Evolutionary conservation across 2,113 vertebrate genomes (phyloP).

Genomic region (Onychorhynchus coronatus): DNA sequence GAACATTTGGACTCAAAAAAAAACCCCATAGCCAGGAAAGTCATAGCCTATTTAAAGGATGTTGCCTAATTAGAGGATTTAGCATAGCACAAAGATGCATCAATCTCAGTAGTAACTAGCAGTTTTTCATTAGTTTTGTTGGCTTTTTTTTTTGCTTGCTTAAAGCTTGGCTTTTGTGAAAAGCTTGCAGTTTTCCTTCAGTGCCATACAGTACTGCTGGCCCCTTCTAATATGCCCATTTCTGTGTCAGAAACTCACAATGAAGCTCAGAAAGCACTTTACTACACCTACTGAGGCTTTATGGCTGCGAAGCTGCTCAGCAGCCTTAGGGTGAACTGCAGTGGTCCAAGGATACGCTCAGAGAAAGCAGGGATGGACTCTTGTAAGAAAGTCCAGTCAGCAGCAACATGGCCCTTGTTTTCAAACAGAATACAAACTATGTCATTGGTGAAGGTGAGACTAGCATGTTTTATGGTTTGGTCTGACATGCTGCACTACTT

Average conservation of each 20-base stretch:
- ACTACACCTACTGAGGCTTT: neutral
- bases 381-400: neutral
- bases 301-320: neutral
- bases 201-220: fast-evolving
- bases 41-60: neutral
- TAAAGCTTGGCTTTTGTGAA: neutral
- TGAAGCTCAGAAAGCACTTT: neutral
- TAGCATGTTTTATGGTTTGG: neutral
- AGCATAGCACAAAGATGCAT: neutral
- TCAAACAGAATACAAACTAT: neutral
- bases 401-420: neutral
- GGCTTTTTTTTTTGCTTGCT: too few species aligned
- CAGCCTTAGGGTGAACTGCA: neutral
- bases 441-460: neutral
- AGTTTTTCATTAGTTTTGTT: neutral
- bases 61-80: neutral
- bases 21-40: neutral
- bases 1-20: neutral
- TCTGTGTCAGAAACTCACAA: neutral
- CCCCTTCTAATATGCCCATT: neutral
- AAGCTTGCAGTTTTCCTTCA: neutral
- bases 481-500: neutral
- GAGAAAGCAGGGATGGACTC: neutral
- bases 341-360: neutral
- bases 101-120: neutral